phyloP scores from a whole-genome alignment of 1,140 invertebrate species.

The Drosophila obscura region DNA sequence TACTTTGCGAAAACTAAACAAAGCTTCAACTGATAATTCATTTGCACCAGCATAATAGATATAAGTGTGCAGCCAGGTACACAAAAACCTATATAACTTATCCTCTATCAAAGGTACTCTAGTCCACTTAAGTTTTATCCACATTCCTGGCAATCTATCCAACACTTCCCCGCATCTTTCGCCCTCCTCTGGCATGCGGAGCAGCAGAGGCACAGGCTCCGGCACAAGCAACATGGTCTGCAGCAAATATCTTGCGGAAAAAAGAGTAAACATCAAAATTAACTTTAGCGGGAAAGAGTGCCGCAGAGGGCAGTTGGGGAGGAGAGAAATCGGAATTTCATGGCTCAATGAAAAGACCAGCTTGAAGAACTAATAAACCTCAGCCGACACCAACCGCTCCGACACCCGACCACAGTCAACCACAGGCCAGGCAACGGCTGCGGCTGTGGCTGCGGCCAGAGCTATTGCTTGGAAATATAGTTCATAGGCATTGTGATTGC shows the following conservation, averaged over 20 bases:
- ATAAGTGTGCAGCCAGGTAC: no score
- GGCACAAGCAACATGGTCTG: constrained; percentile 25
- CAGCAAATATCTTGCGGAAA: constrained; percentile 49
- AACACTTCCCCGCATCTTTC: constrained; percentile 26
- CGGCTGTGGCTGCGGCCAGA: constrained; percentile 16
- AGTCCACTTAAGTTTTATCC: constrained; percentile 36
- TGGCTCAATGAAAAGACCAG: constrained; percentile 69
- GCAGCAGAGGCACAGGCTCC: background rate
- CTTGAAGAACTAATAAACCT: constrained; percentile 73
- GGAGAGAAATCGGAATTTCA: constrained; percentile 66
- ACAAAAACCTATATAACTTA: no score
- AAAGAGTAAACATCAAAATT: constrained; percentile 54
- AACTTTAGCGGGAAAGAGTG: constrained; percentile 22
- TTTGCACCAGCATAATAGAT: no score
- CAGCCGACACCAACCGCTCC: constrained; percentile 26
- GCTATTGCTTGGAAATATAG: constrained; percentile 61
- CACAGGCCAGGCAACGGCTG: constrained; percentile 8
- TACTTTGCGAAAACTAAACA: constrained; percentile 35
- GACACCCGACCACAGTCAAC: constrained; percentile 33
- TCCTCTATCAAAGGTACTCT: no score
- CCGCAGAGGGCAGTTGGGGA: background rate
- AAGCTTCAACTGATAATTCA: background rate
- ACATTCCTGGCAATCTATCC: constrained; percentile 46
- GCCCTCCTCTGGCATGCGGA: constrained; percentile 4
- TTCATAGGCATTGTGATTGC: constrained; percentile 80